Conservation (phyloP, 1,140 invertebrate species). For the Papilio xuthus region DNA sequence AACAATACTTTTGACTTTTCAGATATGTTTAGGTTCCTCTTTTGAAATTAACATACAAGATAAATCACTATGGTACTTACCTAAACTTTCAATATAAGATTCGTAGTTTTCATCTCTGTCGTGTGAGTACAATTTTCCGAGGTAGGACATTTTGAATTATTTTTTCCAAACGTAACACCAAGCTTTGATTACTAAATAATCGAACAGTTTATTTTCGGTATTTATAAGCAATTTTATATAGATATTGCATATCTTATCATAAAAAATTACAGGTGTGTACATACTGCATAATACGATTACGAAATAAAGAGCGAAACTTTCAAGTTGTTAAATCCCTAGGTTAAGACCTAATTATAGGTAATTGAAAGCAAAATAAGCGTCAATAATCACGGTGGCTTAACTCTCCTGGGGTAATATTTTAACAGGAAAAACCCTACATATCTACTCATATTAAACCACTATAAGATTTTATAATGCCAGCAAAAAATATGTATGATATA, state of each 20-base stretch:
- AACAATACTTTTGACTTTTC: background rate
- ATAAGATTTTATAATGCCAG: no score
- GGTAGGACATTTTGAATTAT: constrained; percentile 46
- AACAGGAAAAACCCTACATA: no score
- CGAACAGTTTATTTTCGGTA: background rate
- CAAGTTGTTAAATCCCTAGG: background rate
- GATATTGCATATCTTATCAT: background rate
- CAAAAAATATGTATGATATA: no score
- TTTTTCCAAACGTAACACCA: background rate
- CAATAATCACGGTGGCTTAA: no score
- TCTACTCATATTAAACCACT: no score
- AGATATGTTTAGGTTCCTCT: background rate
- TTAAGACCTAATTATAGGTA: no score
- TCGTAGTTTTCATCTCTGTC: constrained; percentile 51
- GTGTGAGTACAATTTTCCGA: constrained; percentile 44
- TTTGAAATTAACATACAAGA: background rate
- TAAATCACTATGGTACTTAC: constrained; percentile 36
- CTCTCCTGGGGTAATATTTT: no score
- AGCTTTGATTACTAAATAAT: background rate
- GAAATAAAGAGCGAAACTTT: no score
- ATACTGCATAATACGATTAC: background rate
- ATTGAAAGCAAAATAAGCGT: no score
- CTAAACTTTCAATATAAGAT: constrained; percentile 41
- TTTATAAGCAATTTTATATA: background rate
- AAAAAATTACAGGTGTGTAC: background rate